A percentile compares a stretch with the other conserved stretches of the same genome.
These are phyloP conservation scores for Dinoponera quadriceps DNA, from an alignment of 1,140 invertebrate species.

Conservation along the genomic window DNA sequence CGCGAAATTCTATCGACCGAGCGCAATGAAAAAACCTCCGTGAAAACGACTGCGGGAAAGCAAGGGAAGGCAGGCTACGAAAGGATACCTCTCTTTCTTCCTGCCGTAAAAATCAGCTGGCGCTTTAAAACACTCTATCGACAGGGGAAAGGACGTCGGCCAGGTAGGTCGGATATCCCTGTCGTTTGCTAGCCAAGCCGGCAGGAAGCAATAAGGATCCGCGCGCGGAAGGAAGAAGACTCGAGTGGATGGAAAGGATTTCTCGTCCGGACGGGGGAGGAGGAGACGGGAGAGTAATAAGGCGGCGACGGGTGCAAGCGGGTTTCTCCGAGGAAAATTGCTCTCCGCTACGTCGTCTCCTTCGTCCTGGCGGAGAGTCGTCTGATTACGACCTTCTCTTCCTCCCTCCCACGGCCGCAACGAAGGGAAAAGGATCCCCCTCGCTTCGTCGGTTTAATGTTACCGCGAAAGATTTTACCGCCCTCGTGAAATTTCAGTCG, in stretches of 20 bases:
- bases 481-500: constrained; percentile 51
- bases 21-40: neutral
- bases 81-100: constrained; percentile 18
- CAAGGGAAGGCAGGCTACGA: neutral
- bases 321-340: constrained; percentile 52
- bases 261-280: constrained; percentile 18
- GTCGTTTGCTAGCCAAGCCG: constrained; percentile 35
- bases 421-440: constrained; percentile 50
- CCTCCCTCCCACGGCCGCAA: constrained; percentile 3
- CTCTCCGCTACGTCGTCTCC: constrained; percentile 49
- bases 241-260: constrained; percentile 64
- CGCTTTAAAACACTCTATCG: constrained; percentile 51
- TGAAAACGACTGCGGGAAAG: constrained; percentile 7
- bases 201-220: constrained; percentile 56
- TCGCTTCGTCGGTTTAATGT: constrained; percentile 59
- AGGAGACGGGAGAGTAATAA: constrained; percentile 24
- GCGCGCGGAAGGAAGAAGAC: constrained; percentile 41
- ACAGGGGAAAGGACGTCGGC: constrained; percentile 37
- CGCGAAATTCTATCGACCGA: no score
- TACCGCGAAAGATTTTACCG: constrained; percentile 61
- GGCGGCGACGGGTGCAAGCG: constrained; percentile 42
- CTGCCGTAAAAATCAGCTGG: constrained; percentile 37
- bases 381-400: constrained; percentile 55
- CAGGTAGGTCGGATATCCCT: constrained; percentile 41
- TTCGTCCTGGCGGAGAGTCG: constrained; percentile 41